Evolutionary conservation across 2,888 invertebrate species (phyloP).

Genomic region (Apodemia zela): DNA sequence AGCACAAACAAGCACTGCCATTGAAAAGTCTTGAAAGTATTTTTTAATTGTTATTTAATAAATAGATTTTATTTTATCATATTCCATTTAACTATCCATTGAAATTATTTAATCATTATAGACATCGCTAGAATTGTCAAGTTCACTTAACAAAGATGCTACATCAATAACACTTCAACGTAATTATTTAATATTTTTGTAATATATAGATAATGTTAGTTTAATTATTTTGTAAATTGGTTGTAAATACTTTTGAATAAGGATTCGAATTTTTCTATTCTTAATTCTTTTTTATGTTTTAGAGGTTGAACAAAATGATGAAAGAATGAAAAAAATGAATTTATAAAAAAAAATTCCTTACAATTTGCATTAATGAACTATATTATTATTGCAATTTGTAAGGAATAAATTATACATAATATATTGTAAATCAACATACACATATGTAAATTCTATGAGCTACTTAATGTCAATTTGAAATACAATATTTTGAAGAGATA

Average conservation of each 20-base stretch:
- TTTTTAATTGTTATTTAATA: conserved; percentile 21
- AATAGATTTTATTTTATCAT: conserved; percentile 14
- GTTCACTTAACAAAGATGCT: conserved; percentile 19
- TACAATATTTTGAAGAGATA: neutral
- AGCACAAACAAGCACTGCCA: conserved; percentile 32
- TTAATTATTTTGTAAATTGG: conserved; percentile 62
- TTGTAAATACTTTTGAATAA: conserved; percentile 69
- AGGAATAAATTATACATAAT: neutral
- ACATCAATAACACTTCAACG: conserved; percentile 9
- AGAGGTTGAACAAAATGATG: conserved; percentile 4
- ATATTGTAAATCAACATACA: neutral
- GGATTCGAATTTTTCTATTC: conserved; percentile 36
- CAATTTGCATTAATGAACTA: too few relatives aligned
- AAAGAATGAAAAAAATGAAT: too few relatives aligned
- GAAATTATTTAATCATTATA: conserved; percentile 28
- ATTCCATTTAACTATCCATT: conserved; percentile 5
- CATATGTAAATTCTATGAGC: neutral
- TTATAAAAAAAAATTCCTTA: too few relatives aligned
- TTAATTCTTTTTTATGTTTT: conserved; percentile 25
- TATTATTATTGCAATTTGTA: neutral
- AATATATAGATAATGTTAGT: conserved; percentile 38
- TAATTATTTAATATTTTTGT: conserved; percentile 33
- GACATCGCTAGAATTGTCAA: conserved; percentile 41
- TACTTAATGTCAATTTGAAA: conserved; percentile 6
- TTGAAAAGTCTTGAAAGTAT: conserved; percentile 29